Evolutionary conservation across 92 coral and sea anemone species (phyloP), one percentile per base, ranked within the genome.

Genomic region (Blastomussa wellsi): DNA sequence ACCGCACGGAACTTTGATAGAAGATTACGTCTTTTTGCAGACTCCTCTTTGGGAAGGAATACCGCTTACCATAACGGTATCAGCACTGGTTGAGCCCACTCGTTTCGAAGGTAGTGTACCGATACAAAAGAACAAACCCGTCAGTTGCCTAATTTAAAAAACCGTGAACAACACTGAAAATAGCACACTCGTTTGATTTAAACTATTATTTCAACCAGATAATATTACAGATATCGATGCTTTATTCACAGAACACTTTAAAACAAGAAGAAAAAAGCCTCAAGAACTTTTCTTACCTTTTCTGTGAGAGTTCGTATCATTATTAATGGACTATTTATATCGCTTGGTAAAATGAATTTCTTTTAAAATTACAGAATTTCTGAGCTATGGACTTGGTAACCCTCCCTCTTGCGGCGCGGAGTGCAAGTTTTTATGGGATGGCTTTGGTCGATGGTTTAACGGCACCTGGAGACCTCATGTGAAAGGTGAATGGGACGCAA

Each of bases 401-500:
- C 91, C 94, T 57, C 66, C 86, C 29, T 59, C 79, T n/a, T 95
- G 98, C 57, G 88, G 86, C 48, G 88, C 68, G 81, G 86, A 86
- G 26, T 95, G 98, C 69, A 87, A 89, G 41, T 71, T 90, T 53
- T 62, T 94, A 55, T 94, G 98, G 98, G 98, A 95, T 83, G 98
- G 98, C 32, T 90, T 81, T 55, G 98, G 98, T 20, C 97, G 98
- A 91, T 95, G 98, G 98, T 39, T 76, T 13, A 88, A 90, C 67
- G 95, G 90, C 62, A 80, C 90, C 82, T 95, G 98, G 98, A 89
- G 81, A 64, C 91, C 98, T 0, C 91, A 92, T 7, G 88, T 95
- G 28, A 64, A 89, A 92, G 98, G 98, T 92, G 49, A 44, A 41
- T 20, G 7, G 19, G 3, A 12, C 19, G 55, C 55, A 49, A 49